A percentile compares a stretch with the other conserved stretches of the same genome.
phyloP scores from a whole-genome alignment of 2,113 vertebrate species.

The Pteropus alecto region DNA sequence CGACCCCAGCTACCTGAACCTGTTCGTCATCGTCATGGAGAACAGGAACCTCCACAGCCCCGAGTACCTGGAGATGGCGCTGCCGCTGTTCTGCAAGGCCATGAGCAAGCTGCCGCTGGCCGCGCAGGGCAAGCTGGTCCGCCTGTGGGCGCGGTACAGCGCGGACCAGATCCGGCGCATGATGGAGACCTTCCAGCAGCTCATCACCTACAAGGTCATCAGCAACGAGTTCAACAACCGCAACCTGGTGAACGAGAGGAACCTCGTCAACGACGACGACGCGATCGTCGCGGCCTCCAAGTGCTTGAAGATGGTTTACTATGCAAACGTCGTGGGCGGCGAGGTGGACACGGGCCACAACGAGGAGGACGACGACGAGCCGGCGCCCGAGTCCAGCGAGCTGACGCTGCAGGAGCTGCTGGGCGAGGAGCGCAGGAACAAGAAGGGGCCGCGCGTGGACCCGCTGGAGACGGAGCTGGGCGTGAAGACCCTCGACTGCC shows the following conservation, averaged over 20 bases:
- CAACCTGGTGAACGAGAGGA: constrained; percentile 94
- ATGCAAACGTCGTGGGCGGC: constrained; percentile 94
- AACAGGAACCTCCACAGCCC: constrained; percentile 98
- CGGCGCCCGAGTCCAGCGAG: constrained; percentile 92
- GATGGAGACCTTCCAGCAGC: constrained; percentile 99
- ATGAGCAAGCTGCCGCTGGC: constrained; percentile 96
- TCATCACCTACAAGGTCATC: constrained; percentile 98
- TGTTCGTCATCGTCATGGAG: constrained; percentile 98
- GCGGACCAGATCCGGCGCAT: constrained; percentile 92
- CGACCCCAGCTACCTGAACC: constrained; percentile 96
- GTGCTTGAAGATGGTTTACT: constrained; percentile 98
- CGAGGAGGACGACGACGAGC: constrained; percentile 96
- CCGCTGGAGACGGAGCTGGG: constrained; percentile 95
- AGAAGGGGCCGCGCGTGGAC: constrained; percentile 94
- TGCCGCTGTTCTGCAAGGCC: constrained; percentile 97
- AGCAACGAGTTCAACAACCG: constrained; percentile 95
- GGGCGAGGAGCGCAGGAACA: constrained; percentile 95
- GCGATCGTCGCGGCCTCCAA: constrained; percentile 96
- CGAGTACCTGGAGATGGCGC: constrained; percentile 96
- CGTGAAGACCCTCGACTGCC: constrained; percentile 92
- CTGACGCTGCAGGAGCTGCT: constrained; percentile 95
- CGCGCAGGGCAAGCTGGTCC: constrained; percentile 91
- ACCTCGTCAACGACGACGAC: constrained; percentile 97
- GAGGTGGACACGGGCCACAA: constrained; percentile 93
- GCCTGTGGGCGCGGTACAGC: constrained; percentile 92